Conservation (phyloP, 2,113 vertebrate genomes). For the Ageneiosus marmoratus region DNA sequence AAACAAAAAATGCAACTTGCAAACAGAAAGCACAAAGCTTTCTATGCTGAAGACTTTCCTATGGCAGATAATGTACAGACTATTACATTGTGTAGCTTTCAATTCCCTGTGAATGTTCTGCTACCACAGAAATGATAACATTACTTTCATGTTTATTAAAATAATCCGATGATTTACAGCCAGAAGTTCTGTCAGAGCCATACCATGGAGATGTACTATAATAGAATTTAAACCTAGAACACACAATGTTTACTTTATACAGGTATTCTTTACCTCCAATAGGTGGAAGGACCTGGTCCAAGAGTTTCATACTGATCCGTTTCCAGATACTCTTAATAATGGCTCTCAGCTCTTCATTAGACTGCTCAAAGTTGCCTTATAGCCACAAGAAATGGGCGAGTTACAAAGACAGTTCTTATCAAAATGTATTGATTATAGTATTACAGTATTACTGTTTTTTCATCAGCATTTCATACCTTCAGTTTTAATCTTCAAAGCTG, state of each 20-base stretch:
- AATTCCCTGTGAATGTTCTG: too few relatives aligned
- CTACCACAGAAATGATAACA: too few relatives aligned
- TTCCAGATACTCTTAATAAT: conserved; percentile 99
- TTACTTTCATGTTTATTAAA: not conserved
- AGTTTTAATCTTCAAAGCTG: conserved; percentile 96
- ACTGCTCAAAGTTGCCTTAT: conserved; percentile 93
- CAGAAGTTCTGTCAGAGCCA: not conserved
- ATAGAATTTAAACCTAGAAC: not conserved
- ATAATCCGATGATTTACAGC: not conserved
- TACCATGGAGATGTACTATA: not conserved
- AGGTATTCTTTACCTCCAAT: conserved; percentile 82
- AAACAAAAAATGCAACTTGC: not conserved
- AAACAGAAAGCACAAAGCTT: not conserved
- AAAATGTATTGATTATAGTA: not conserved
- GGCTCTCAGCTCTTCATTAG: conserved; percentile 92
- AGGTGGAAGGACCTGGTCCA: conserved; percentile 97
- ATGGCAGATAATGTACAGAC: not conserved
- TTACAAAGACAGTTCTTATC: not conserved
- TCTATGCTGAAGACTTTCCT: not conserved
- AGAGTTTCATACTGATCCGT: conserved; percentile 95
- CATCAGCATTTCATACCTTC: conserved; percentile 77
- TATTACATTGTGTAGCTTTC: not conserved
- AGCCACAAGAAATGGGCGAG: not conserved
- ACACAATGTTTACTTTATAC: not conserved
- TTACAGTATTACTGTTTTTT: not conserved